Percentiles rank a stretch among this genome's conserved stretches.
Evolutionary conservation across 64 coral and sea anemone species (phyloP).

Genomic region (Porites lutea): DNA sequence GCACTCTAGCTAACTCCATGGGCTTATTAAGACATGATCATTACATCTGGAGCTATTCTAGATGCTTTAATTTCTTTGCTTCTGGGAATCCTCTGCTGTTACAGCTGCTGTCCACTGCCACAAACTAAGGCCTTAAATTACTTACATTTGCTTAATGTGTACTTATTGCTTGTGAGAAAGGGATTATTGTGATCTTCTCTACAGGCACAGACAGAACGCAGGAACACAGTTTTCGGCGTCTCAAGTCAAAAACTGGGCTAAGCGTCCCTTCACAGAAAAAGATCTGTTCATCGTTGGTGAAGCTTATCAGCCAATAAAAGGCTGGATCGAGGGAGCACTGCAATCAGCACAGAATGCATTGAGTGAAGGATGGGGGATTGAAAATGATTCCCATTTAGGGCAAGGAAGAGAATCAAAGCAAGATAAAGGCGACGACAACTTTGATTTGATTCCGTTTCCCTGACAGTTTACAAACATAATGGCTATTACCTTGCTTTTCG

Average conservation of each 20-base stretch:
- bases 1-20: too few species aligned
- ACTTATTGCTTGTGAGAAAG: too few species aligned
- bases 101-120: too few species aligned
- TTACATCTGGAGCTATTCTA: too few species aligned
- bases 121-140: too few species aligned
- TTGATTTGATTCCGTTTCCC: background rate
- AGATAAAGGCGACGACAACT: background rate
- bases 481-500: too few species aligned
- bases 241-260: constrained; percentile 79
- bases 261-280: constrained; percentile 66
- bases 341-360: constrained; percentile 68
- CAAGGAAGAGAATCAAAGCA: background rate
- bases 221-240: constrained; percentile 61
- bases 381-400: background rate
- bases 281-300: constrained; percentile 76
- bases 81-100: too few species aligned
- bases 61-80: too few species aligned
- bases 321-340: constrained; percentile 77
- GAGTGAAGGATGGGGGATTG: constrained; percentile 67
- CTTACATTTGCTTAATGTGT: too few species aligned
- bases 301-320: constrained; percentile 61
- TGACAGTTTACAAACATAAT: background rate
- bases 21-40: too few species aligned
- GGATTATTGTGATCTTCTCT: background rate
- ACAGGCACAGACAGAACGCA: constrained; percentile 73